Evolutionary conservation across 53 echinoderm and acorn worm genomes (phyloP), one percentile per base, ranked within the genome.

Genomic region (Stichopus horrens): DNA sequence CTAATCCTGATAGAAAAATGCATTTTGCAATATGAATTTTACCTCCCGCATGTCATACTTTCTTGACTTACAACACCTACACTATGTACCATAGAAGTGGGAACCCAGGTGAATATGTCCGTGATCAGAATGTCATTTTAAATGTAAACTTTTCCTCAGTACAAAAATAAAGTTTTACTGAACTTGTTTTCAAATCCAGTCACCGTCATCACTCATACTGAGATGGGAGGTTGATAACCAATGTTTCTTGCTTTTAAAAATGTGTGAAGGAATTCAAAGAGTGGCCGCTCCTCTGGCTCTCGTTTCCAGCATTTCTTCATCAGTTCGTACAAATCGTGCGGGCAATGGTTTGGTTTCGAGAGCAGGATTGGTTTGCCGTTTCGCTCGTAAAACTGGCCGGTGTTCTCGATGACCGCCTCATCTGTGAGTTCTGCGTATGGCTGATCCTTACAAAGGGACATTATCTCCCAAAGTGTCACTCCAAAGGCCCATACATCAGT

Each of bases 401-500:
- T 98, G 91, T 98, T 98, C 88, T 98, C 96, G 19, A 98, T 98
- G 71, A 98, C 99, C 54, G 91, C 89, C 88, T 98, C 95, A 58
- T 98, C 99, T 1, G 81, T 90, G 59, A 98, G 92, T 73, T 92
- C 73, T 9, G 90, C 91, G 93, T 94, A 96, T 0, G 99, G 99
- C 76, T 98, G 99, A 85, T 94, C 93, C 76, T 93, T 91, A 82
- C 95, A 96, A 55, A 98, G 92, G 53, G 93, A 94, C 94, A 98
- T 94, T 52, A 98, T 94, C 93, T 98, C 99, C 99, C 99, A 98
- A 22, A 98, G 91, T 23, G 99, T 98, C 51, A 98, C 93, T 16
- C 96, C 99, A 82, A 94, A 98, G 19, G 99, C 99, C 99, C 99
- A 98, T 21, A 96, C 93, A 76, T 98, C 99, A 0, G 94, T 93